Percentiles rank a stretch among this genome's conserved stretches.
These are phyloP conservation scores for Cairina moschata DNA, from an alignment of 2,113 vertebrate genomes.

Conservation along the genomic window DNA sequence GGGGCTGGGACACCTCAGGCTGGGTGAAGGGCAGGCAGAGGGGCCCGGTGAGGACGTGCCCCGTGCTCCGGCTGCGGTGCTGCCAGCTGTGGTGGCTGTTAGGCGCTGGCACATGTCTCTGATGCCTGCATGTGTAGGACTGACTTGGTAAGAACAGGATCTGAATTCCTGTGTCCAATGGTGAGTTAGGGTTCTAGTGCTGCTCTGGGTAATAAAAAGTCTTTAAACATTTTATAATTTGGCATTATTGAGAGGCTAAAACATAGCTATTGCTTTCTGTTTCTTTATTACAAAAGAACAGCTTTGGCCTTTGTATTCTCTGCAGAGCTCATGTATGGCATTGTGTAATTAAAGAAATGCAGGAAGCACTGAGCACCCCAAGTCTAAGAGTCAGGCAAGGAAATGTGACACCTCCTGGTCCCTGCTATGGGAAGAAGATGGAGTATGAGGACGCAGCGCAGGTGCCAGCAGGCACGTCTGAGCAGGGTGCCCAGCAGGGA, in stretches of 20 bases:
- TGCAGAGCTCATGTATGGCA: background rate
- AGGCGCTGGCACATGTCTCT: background rate
- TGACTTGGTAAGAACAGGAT: background rate
- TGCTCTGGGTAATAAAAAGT: background rate
- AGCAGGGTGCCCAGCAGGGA: rapidly evolving
- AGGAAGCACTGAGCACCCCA: background rate
- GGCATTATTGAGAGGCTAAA: background rate
- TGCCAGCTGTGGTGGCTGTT: rapidly evolving
- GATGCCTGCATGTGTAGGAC: background rate
- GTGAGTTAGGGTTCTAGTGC: rapidly evolving
- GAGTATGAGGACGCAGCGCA: rapidly evolving
- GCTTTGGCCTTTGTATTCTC: background rate
- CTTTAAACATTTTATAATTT: background rate
- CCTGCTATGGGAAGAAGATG: background rate
- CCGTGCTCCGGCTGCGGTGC: background rate
- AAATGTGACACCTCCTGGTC: background rate
- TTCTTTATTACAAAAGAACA: background rate
- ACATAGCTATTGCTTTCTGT: background rate
- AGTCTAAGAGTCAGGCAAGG: rapidly evolving
- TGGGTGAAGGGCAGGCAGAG: background rate
- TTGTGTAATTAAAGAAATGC: background rate
- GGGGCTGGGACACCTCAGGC: rapidly evolving
- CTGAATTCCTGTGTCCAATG: background rate
- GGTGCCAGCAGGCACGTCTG: background rate
- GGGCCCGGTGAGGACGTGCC: rapidly evolving